Evolutionary conservation across 2,888 invertebrate species (phyloP), one percentile per base, ranked within the genome.

Genomic region (Carpatolechia fugitivella): DNA sequence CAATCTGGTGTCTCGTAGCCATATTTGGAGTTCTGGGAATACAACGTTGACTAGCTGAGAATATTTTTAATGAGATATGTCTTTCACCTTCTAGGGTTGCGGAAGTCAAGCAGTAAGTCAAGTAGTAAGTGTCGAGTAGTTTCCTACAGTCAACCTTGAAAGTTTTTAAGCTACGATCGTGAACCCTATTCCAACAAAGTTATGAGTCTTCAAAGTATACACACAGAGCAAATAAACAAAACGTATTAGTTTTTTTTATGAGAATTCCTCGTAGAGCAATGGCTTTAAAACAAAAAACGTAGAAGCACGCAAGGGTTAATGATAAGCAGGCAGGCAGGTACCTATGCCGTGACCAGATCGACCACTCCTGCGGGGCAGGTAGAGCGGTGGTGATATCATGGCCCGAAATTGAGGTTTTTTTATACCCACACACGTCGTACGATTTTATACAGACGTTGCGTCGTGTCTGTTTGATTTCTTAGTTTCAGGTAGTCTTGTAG

Each of bases 281-380:
- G 29, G 54, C 35, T 58, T 52, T 52, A 50, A 57, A 46, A 55
- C 61, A 60, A 40, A 56, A 56, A 57, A 57, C 40, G 33, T 55
- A 48, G 41, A 58, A 48, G 52, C 63, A 61, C 60, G 59, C 60
- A 57, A 60, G 60, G 59, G 59, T 59, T 60, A 59, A 61, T 59
- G 55, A 57, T 58, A 60, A 58, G 59, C 62, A 70, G 54, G 31
- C 57, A 31, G 52, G 52, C 14, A 38, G 24, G 14, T 35, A 40
- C 11, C 44, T 47, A 53, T 54, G 51, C 52, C 69, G 69, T 72
- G 70, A 71, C 71, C 58, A 69, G 65, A 63, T 56, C 66, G 58
- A 72, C 74, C 76, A 75, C 78, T 76, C 78, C 78, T 70, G 70
- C 70, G 69, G 68, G 71, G 70, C 71, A 70, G 68, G 71, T 78